Base-by-base conservation (phyloP, 2,888 invertebrate genomes). In the Tetrapedia diversipes region DNA sequence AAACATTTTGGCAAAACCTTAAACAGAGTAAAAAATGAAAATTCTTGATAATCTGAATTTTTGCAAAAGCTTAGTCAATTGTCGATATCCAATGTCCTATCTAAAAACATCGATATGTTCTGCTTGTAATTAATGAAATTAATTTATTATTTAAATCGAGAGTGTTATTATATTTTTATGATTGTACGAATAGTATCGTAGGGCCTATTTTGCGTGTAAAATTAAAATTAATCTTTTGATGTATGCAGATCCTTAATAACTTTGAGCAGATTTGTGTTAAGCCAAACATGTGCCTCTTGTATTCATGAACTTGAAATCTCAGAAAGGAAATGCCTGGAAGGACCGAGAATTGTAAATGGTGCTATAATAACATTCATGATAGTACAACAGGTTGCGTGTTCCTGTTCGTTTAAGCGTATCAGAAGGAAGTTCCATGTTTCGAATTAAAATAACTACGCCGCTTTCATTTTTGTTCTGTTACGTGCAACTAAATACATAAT, bases 311-410 rank as follows among this genome's bases (percentile, higher is more conserved):
- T 27, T 6, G n/a, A 24, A 34, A 24, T 24, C 19, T 11, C 34
- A 1, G 19, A 34, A 53, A 53, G n/a, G 53, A 27, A 34, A 47
- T 11, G 14, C 11, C 22, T 10, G 43, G 4, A n/a, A 22, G 16
- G 10, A 45, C 16, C 19, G 37, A 37, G 19, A 14, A 59, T 43
- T 43, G 43, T 14, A 7, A 27, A 57, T 3, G 41, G 32, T 53
- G 22, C 11, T 32, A 37, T 32, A 19, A 43, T n/a, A 22, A 24
- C 24, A 43, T 6, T 45, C 22, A 0, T 29, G 41, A 54, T 43
- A 34, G 64, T 54, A 54, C 41, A 54, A 65, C 16, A 34, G 53
- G 11, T 66, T 47, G 37, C 39, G 29, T 49, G 47, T 57, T 53
- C 39, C 22, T 49, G 47, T 57, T 53, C 51, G 41, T 14, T 53